phyloP scores from a whole-genome alignment of 2,113 vertebrate species.

The Albula glossodonta region DNA sequence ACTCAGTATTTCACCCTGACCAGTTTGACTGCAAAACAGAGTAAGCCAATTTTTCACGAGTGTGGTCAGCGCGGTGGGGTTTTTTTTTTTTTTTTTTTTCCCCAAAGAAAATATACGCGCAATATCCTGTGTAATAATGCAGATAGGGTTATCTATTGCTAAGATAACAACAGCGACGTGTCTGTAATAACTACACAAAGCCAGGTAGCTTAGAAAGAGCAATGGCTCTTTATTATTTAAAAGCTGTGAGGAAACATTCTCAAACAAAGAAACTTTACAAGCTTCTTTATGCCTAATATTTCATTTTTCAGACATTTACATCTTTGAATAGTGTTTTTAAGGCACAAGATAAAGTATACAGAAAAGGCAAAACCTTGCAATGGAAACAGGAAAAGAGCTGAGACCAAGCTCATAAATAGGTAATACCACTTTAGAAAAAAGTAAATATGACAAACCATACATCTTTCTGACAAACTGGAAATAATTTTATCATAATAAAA shows the following conservation, averaged over 20 bases:
- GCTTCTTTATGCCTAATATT: conserved; percentile 25
- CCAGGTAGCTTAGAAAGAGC: conserved; percentile 8
- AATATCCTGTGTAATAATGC: not conserved
- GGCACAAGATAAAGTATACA: conserved; percentile 77
- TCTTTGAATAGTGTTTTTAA: conserved; percentile 65
- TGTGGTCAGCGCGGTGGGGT: too few species aligned
- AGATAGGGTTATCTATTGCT: not conserved
- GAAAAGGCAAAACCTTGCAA: conserved; percentile 39
- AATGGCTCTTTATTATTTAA: conserved; percentile 33
- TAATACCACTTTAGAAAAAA: conserved; percentile 2
- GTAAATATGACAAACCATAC: conserved; percentile 3
- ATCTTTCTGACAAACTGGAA: not conserved
- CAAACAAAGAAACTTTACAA: conserved; percentile 18
- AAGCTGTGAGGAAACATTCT: conserved; percentile 18
- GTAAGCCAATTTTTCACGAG: too few species aligned
- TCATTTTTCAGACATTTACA: conserved; percentile 50
- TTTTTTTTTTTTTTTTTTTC: too few species aligned
- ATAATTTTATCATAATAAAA: not conserved
- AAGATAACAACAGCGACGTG: not conserved
- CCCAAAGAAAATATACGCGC: too few species aligned
- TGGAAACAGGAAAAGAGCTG: not conserved
- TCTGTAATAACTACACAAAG: not conserved
- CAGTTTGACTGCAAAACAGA: too few species aligned
- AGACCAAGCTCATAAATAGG: not conserved
- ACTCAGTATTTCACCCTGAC: too few species aligned